These are phyloP conservation scores for Hypsibius dujardini DNA, from an alignment of 1,140 invertebrate genomes.

Conservation along the genomic window DNA sequence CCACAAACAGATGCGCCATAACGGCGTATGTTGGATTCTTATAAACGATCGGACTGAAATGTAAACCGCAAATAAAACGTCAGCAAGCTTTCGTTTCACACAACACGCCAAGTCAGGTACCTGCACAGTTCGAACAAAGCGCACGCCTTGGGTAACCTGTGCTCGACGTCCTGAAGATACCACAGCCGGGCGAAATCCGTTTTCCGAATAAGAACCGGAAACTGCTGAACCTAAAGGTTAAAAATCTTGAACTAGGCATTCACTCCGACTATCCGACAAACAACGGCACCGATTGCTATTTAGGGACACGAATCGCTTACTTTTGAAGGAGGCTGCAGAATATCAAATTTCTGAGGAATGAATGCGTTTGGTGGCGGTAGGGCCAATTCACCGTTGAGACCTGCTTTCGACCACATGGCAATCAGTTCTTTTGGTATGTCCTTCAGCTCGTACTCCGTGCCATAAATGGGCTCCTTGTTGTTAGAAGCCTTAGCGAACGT, in stretches of 20 bases:
- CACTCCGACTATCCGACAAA: no score
- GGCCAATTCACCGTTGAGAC: constrained; percentile 45
- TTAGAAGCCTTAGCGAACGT: constrained; percentile 38
- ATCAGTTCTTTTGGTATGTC: constrained; percentile 46
- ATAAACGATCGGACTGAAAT: constrained; percentile 53
- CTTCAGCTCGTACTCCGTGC: constrained; percentile 60
- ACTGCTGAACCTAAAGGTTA: constrained; percentile 34
- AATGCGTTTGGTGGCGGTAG: constrained; percentile 73
- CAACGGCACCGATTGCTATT: no score
- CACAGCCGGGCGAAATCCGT: constrained; percentile 59
- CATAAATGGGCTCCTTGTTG: constrained; percentile 63
- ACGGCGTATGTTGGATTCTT: constrained; percentile 64
- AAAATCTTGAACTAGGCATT: not conserved
- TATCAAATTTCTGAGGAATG: constrained; percentile 63
- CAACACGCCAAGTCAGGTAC: constrained; percentile 15
- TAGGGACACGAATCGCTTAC: constrained; percentile 22
- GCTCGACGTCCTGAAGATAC: constrained; percentile 88
- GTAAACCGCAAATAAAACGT: no score
- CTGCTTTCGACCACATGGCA: constrained; percentile 50
- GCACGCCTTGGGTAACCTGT: constrained; percentile 66
- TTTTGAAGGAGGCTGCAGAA: constrained; percentile 36
- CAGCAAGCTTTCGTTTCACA: constrained; percentile 24
- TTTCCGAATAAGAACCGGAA: constrained; percentile 58
- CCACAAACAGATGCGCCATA: constrained; percentile 61
- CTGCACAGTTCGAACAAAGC: constrained; percentile 58